These are phyloP conservation scores for Crematogaster levior DNA, from an alignment of 2,888 invertebrate genomes.

Conservation along the genomic window DNA sequence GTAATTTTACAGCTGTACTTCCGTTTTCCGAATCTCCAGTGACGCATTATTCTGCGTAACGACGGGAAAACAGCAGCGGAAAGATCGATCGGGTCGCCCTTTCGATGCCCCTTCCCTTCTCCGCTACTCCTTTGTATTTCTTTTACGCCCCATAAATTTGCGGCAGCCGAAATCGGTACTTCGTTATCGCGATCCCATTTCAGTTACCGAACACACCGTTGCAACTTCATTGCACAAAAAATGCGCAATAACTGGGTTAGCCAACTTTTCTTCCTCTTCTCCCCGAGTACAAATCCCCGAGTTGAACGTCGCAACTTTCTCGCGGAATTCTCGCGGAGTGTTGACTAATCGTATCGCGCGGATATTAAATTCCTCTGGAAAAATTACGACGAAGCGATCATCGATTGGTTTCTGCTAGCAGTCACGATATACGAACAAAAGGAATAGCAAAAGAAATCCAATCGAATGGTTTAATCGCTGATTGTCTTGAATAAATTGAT, in stretches of 20 bases:
- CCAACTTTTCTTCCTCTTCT: slow-evolving; percentile 10
- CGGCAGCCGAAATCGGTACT: slow-evolving; percentile 52
- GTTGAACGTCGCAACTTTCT: slow-evolving; percentile 26
- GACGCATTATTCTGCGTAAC: slow-evolving; percentile 15
- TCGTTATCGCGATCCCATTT: slow-evolving; percentile 60
- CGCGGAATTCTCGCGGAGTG: slow-evolving; percentile 11
- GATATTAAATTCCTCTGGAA: slow-evolving; percentile 35
- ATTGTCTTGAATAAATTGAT: background rate
- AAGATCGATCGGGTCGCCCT: slow-evolving; percentile 28
- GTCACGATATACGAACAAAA: slow-evolving; percentile 4
- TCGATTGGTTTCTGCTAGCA: background rate
- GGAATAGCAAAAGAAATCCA: background rate
- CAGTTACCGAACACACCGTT: slow-evolving; percentile 9
- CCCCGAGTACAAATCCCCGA: slow-evolving; percentile 1
- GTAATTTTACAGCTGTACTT: slow-evolving; percentile 12
- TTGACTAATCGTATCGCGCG: slow-evolving; percentile 26
- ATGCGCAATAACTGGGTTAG: slow-evolving; percentile 9
- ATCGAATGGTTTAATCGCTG: background rate
- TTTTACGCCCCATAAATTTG: slow-evolving; percentile 63
- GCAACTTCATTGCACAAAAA: background rate
- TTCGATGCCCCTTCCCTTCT: slow-evolving; percentile 6
- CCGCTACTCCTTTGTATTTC: slow-evolving; percentile 48
- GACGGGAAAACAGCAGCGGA: background rate
- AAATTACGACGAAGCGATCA: slow-evolving; percentile 16
- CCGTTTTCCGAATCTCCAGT: background rate